phyloP scores from a whole-genome alignment of 1,140 invertebrate genomes.

The Magallana gigas region DNA sequence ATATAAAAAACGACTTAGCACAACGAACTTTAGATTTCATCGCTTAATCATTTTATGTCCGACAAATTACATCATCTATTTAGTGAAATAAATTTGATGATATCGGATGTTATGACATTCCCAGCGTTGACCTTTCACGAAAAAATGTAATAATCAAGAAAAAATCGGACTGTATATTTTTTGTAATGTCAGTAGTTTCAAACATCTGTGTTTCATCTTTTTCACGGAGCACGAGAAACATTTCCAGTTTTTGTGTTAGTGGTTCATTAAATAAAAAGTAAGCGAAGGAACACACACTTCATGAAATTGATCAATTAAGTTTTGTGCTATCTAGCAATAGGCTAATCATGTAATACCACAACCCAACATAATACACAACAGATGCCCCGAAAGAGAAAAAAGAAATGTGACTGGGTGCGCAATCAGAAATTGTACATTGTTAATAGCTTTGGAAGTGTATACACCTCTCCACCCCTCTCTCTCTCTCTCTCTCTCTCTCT shows the following conservation, averaged over 20 bases:
- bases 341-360: conserved; percentile 13
- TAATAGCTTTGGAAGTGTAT: neutral
- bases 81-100: too few species aligned
- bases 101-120: too few species aligned
- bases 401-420: neutral
- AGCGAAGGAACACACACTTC: conserved; percentile 10
- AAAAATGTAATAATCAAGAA: neutral
- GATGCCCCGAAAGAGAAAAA: neutral
- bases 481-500: conserved; percentile 27
- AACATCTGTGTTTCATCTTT: neutral
- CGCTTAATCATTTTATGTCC: too few species aligned
- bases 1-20: too few species aligned
- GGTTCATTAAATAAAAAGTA: conserved; percentile 2
- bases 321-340: conserved; percentile 22
- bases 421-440: neutral
- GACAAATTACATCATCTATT: too few species aligned
- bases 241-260: neutral
- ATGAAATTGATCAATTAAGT: conserved; percentile 24
- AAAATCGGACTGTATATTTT: neutral
- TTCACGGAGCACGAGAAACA: neutral
- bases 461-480: neutral
- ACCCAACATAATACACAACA: neutral
- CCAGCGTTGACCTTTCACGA: neutral
- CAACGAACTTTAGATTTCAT: too few species aligned
- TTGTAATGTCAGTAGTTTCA: neutral